A percentile compares a stretch with the other conserved stretches of the same genome.
These are phyloP conservation scores for Byasa hedistus DNA, from an alignment of 2,888 invertebrate species.

Conservation along the genomic window DNA sequence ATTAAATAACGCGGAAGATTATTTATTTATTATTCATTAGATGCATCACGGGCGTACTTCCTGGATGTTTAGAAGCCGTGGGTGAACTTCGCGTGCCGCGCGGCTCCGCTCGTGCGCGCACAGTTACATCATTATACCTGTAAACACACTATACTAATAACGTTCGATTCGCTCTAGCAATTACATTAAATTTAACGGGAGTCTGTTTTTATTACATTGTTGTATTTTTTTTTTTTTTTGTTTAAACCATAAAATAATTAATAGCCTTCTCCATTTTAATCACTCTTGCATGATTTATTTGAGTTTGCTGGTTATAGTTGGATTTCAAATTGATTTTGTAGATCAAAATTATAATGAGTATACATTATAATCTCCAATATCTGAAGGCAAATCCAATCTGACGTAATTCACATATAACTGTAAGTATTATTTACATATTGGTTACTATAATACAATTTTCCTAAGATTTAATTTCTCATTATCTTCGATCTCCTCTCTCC, in stretches of 20 bases:
- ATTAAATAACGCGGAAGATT: constrained; percentile 68
- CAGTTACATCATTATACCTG: constrained; percentile 60
- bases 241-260: neutral
- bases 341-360: too few species aligned
- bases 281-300: neutral
- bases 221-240: neutral
- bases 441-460: too few species aligned
- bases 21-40: constrained; percentile 66
- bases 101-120: constrained; percentile 60
- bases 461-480: too few species aligned
- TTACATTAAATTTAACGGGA: constrained; percentile 35
- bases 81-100: constrained; percentile 53
- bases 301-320: neutral
- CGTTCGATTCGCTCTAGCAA: constrained; percentile 49
- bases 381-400: too few species aligned
- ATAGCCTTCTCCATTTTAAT: neutral
- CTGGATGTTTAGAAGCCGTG: constrained; percentile 64
- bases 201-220: neutral
- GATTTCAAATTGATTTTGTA: too few species aligned
- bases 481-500: too few species aligned
- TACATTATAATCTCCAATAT: too few species aligned
- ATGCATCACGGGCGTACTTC: constrained; percentile 61
- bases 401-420: too few species aligned
- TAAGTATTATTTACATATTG: too few species aligned
- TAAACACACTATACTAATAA: constrained; percentile 38